These are phyloP conservation scores for Urocynchramus pylzowi DNA, from an alignment of 2,113 vertebrate genomes.

Conservation along the genomic window DNA sequence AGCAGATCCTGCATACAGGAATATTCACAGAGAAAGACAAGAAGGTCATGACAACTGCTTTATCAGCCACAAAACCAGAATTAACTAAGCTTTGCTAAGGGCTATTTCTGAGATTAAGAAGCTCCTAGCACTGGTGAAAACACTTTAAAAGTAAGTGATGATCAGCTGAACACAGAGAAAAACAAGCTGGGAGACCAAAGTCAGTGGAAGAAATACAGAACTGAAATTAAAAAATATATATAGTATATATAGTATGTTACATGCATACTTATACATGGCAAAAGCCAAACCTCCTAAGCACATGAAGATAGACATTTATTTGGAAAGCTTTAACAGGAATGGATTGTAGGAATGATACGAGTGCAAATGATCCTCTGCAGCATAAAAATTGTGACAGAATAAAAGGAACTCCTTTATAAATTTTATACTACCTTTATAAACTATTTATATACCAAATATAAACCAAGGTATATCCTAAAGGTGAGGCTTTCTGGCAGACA, in stretches of 20 bases:
- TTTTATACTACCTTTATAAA: neutral
- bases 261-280: neutral
- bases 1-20: neutral
- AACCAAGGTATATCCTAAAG: neutral
- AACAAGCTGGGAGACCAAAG: neutral
- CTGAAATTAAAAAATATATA: neutral
- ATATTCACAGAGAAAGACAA: neutral
- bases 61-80: neutral
- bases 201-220: neutral
- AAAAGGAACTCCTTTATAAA: neutral
- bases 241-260: too few species aligned
- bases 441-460: neutral
- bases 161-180: neutral
- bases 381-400: neutral
- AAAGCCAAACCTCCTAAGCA: neutral
- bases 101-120: constrained; percentile 15
- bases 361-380: neutral
- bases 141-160: neutral
- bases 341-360: neutral
- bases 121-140: neutral
- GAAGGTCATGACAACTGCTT: constrained; percentile 14
- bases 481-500: neutral
- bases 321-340: neutral
- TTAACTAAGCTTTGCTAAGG: constrained; percentile 9
- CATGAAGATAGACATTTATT: neutral